Evolutionary conservation across 2,113 vertebrate species (phyloP).

Genomic region (Rallus limicola): DNA sequence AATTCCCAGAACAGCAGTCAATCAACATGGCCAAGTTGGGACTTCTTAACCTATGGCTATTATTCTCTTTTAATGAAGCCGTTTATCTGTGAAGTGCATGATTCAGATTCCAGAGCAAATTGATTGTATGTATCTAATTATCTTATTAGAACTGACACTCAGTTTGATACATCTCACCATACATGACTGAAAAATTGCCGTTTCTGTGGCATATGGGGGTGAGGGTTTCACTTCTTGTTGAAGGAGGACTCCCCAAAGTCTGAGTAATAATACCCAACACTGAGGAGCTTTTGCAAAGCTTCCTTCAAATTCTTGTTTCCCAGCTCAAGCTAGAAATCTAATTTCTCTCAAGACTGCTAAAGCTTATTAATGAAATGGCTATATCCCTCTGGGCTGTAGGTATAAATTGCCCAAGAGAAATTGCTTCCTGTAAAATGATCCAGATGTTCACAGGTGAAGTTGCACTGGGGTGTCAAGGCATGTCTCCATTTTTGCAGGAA

Average conservation of each 20-base stretch:
- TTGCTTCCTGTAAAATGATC: background rate
- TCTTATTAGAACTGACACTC: background rate
- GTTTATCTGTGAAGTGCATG: constrained; percentile 3
- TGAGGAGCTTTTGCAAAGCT: background rate
- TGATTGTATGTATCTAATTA: background rate
- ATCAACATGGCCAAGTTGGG: background rate
- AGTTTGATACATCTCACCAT: background rate
- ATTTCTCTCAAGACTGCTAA: background rate
- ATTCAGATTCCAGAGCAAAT: constrained; percentile 29
- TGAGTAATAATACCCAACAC: background rate
- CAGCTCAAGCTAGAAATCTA: background rate
- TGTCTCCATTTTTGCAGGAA: background rate
- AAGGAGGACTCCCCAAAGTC: background rate
- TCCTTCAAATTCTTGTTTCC: background rate
- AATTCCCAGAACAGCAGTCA: background rate
- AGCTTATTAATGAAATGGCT: background rate
- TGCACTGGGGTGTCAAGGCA: background rate
- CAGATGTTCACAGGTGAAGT: background rate
- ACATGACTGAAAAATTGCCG: background rate
- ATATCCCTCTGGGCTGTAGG: background rate
- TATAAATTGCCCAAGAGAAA: background rate
- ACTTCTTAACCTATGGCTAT: background rate
- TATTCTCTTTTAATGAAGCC: constrained; percentile 40
- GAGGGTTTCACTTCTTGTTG: background rate
- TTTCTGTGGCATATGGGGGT: background rate